These are phyloP conservation scores for Talpa occidentalis DNA, from an alignment of 2,113 vertebrate genomes.

Conservation along the genomic window DNA sequence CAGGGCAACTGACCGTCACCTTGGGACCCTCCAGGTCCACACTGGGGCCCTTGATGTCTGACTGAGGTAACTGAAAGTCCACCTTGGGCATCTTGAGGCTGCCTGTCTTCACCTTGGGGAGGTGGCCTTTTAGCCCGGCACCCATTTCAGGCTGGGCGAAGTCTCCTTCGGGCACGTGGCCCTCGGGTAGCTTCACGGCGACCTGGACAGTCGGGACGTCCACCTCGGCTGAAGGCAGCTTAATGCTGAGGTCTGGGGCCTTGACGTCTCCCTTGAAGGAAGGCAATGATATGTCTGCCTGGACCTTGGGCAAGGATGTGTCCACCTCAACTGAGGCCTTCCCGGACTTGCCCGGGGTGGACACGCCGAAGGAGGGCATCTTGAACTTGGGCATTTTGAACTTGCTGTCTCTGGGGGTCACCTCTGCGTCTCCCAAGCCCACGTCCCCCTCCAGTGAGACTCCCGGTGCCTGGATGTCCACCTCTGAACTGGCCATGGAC, in stretches of 20 bases:
- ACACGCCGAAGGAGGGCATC: no score
- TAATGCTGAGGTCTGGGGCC: neutral
- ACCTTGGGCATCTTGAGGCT: conserved; percentile 33
- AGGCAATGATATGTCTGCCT: neutral
- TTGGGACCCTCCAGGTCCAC: neutral
- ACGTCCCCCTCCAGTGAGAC: neutral
- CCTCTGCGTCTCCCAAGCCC: neutral
- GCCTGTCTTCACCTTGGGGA: neutral
- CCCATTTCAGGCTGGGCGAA: rapidly evolving
- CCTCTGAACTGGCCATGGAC: neutral
- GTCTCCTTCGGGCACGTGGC: rapidly evolving
- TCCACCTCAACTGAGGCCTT: neutral
- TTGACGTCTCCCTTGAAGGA: neutral
- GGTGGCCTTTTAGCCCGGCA: neutral
- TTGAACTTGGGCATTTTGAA: no score
- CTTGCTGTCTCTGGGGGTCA: no score
- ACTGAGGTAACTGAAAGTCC: neutral
- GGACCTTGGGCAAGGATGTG: neutral
- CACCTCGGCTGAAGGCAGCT: neutral
- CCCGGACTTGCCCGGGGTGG: rapidly evolving
- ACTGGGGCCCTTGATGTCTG: neutral
- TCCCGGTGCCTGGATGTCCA: neutral
- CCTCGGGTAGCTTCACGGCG: neutral
- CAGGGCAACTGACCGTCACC: rapidly evolving
- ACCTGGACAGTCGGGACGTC: rapidly evolving